These are phyloP conservation scores for Picathartes gymnocephalus DNA, from an alignment of 2,113 vertebrate species.

Conservation along the genomic window DNA sequence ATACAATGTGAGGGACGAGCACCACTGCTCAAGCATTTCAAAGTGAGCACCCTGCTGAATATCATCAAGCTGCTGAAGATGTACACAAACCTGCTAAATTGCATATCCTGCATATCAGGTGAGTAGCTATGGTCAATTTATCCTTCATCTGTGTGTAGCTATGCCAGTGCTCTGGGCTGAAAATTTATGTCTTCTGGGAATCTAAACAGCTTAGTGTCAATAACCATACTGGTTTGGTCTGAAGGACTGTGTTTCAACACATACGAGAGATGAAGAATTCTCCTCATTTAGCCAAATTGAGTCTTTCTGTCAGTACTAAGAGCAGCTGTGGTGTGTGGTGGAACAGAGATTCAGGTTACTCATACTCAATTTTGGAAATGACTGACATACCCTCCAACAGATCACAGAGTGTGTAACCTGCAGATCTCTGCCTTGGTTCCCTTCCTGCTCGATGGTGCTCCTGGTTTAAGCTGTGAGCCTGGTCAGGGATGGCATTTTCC, in stretches of 20 bases:
- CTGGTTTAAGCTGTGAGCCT: background rate
- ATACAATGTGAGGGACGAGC: background rate
- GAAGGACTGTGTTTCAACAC: background rate
- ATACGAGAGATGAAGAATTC: background rate
- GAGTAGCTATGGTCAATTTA: background rate
- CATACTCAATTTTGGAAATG: background rate
- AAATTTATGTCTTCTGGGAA: background rate
- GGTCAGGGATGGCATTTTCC: background rate
- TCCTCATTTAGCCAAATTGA: background rate
- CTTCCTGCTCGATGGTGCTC: accelerated
- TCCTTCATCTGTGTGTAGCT: background rate
- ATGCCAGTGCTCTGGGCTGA: background rate
- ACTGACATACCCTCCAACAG: background rate
- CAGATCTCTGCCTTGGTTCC: background rate
- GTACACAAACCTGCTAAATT: background rate
- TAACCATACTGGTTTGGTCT: background rate
- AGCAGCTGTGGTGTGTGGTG: background rate
- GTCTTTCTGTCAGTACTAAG: background rate
- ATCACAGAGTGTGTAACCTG: background rate
- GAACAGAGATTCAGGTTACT: background rate
- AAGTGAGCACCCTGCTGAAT: background rate
- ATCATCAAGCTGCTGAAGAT: background rate
- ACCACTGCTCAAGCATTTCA: background rate
- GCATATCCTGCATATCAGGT: background rate
- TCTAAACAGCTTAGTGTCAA: background rate